Percentiles rank a stretch among this genome's conserved stretches.
Conservation (phyloP, 1,140 invertebrate genomes). For the Ceratitis capitata region DNA sequence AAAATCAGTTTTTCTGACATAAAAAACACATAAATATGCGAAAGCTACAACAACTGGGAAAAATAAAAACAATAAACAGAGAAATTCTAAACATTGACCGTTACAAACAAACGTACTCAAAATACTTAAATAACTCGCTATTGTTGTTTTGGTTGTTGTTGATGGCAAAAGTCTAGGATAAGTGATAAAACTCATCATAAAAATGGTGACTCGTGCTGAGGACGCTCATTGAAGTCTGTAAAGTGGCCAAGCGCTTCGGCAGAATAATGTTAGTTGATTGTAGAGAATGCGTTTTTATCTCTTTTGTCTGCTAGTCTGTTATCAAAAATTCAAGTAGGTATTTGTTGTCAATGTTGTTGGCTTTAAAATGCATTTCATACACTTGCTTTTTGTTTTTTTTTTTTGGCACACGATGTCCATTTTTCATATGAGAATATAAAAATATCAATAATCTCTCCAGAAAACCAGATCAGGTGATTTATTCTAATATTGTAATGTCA, state of each 20-base stretch:
- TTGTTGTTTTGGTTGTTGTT: neutral
- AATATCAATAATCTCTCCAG: no score
- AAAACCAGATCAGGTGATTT: no score
- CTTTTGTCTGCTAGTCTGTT: neutral
- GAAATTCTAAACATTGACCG: neutral
- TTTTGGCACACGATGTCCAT: no score
- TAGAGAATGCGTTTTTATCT: neutral
- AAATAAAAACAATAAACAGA: neutral
- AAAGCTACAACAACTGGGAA: neutral
- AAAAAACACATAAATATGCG: constrained; percentile 7
- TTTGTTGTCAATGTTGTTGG: no score
- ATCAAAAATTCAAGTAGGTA: no score
- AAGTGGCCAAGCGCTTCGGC: neutral
- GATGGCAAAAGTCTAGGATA: constrained; percentile 12
- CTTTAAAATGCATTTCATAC: no score
- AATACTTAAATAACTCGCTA: neutral
- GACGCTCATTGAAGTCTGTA: neutral
- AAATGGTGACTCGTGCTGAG: neutral
- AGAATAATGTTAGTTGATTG: neutral
- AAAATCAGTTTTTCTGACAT: neutral
- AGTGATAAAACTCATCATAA: constrained; percentile 22
- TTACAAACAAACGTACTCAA: neutral
- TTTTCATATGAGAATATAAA: no score
- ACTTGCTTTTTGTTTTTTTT: neutral
- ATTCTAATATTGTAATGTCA: no score